Evolutionary conservation across 2,888 invertebrate genomes (phyloP).

Genomic region (Exocentrus adspersus): DNA sequence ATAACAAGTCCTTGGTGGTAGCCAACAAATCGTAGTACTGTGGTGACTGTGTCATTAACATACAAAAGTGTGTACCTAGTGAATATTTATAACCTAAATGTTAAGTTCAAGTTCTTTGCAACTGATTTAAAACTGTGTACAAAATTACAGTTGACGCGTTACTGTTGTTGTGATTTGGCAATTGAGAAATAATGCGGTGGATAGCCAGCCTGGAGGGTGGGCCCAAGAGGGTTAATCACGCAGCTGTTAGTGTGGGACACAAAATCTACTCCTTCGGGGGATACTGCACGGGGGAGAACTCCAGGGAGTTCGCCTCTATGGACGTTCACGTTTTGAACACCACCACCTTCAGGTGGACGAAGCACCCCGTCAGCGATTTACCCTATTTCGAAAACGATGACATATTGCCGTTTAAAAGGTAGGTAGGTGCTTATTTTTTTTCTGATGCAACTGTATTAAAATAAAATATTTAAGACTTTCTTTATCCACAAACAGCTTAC

Average conservation of each 20-base stretch:
- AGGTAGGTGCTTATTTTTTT: not conserved
- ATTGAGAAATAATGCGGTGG: conserved; percentile 79
- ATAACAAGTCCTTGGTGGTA: not conserved
- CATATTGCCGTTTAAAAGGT: conserved; percentile 78
- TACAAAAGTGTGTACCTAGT: conserved; percentile 24
- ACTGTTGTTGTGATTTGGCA: conserved; percentile 23
- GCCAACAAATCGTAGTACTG: not conserved
- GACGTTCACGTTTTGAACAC: conserved; percentile 89
- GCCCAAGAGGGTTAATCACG: conserved; percentile 91
- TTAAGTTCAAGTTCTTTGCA: conserved; percentile 33
- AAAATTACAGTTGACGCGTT: conserved; percentile 14
- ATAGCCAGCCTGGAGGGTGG: conserved; percentile 88
- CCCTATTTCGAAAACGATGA: conserved; percentile 64
- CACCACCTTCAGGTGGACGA: conserved; percentile 72
- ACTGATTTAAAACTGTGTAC: conserved; percentile 17
- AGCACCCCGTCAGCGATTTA: conserved; percentile 66
- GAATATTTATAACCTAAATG: conserved; percentile 36
- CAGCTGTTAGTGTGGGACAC: conserved; percentile 83
- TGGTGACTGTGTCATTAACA: conserved; percentile 15
- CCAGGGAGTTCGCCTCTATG: conserved; percentile 78
- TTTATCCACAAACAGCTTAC: no score
- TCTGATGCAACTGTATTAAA: no score
- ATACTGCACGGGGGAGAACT: conserved; percentile 87
- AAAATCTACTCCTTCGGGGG: conserved; percentile 92
- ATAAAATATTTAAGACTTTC: no score